phyloP scores from a whole-genome alignment of 2,888 invertebrate genomes.

The Aleiodes testaceus region DNA sequence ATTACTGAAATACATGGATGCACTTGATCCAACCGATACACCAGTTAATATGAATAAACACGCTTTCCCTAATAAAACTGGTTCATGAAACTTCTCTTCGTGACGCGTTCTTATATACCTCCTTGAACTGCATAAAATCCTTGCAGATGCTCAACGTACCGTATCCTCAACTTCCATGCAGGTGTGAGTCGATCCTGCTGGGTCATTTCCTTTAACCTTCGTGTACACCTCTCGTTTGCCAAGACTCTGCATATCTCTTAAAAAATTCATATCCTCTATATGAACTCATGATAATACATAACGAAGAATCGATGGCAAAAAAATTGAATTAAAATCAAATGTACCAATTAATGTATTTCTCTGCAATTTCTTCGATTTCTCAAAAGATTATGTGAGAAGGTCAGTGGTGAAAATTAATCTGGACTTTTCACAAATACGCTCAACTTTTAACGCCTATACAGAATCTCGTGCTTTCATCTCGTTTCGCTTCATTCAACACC shows the following conservation, averaged over 20 bases:
- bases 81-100: conserved; percentile 11
- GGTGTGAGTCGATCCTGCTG: conserved; percentile 41
- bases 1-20: conserved; percentile 15
- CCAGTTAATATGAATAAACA: conserved; percentile 13
- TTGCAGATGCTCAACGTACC: conserved; percentile 39
- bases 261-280: conserved; percentile 2
- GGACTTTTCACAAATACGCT: conserved; percentile 11
- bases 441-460: conserved; percentile 21
- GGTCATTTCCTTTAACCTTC: conserved; percentile 45
- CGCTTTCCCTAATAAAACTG: conserved; percentile 9
- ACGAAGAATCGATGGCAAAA: too few relatives aligned
- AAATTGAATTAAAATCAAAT: too few relatives aligned
- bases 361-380: neutral
- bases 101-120: conserved; percentile 17
- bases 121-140: conserved; percentile 36
- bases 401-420: conserved; percentile 6
- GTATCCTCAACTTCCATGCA: conserved; percentile 40
- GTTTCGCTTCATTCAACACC: conserved; percentile 28
- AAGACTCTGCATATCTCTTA: neutral
- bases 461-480: conserved; percentile 26
- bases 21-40: neutral
- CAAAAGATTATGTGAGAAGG: neutral
- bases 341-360: too few relatives aligned
- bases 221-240: conserved; percentile 32
- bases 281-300: neutral